Conservation (phyloP, 2,888 invertebrate genomes). For the Orthonevra nobilis region DNA sequence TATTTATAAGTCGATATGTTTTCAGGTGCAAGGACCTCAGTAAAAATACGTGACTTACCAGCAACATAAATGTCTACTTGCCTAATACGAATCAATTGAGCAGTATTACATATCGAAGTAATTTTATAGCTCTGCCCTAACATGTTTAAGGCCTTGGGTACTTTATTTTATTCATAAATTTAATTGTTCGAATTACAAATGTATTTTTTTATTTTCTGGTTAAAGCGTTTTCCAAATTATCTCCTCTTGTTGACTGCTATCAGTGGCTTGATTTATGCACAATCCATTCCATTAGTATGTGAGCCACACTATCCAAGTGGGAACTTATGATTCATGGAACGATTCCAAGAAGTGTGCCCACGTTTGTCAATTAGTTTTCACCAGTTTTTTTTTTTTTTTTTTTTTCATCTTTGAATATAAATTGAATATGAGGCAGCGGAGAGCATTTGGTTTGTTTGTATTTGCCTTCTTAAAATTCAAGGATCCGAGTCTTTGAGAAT, state of each 20-base stretch:
- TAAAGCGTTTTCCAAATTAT: constrained; percentile 8
- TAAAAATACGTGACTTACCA: no score
- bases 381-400: background rate
- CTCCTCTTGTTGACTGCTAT: background rate
- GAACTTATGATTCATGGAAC: constrained; percentile 29
- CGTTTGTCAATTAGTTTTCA: constrained; percentile 35
- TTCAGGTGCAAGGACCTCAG: no score
- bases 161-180: no score
- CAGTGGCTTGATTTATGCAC: constrained; percentile 32
- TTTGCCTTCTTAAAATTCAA: constrained; percentile 34
- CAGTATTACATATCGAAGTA: no score
- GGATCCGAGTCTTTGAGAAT: background rate
- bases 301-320: background rate
- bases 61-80: no score
- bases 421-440: constrained; percentile 26
- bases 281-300: background rate
- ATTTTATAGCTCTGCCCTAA: no score
- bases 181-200: no score
- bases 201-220: no score
- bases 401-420: constrained; percentile 21
- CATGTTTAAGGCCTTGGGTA: no score
- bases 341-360: constrained; percentile 36
- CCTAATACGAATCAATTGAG: no score
- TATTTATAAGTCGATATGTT: no score
- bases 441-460: no score